Percentiles rank a stretch among this genome's conserved stretches.
These are phyloP conservation scores for Mellivora capensis DNA, from an alignment of 2,113 vertebrate genomes.

Conservation along the genomic window DNA sequence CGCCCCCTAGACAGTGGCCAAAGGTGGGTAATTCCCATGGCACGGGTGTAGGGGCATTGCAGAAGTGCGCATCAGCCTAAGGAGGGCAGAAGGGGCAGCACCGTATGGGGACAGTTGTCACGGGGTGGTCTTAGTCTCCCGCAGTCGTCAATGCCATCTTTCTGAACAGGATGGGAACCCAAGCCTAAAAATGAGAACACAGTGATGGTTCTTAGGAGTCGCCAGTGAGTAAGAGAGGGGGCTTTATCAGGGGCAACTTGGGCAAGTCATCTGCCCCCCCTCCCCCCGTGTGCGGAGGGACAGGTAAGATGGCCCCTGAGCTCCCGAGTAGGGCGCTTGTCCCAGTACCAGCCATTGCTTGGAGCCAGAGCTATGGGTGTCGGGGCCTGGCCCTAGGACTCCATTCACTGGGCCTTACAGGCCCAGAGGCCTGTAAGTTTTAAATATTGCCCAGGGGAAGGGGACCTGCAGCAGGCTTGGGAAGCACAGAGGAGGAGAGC, in stretches of 20 bases:
- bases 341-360: background rate
- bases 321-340: background rate
- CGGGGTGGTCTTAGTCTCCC: background rate
- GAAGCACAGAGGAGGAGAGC: background rate
- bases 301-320: background rate
- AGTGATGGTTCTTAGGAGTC: background rate
- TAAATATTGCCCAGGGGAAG: background rate
- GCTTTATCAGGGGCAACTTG: background rate
- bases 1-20: background rate
- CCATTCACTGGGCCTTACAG: background rate
- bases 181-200: background rate
- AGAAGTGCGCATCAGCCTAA: rapidly evolving
- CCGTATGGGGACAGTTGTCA: background rate
- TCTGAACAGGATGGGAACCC: background rate
- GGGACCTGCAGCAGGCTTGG: background rate
- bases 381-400: background rate
- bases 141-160: background rate
- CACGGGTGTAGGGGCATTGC: background rate
- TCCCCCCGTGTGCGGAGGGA: rapidly evolving
- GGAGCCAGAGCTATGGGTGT: background rate
- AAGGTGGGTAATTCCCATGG: too few relatives aligned
- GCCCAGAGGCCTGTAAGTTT: background rate
- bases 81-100: too few relatives aligned
- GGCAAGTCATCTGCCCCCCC: background rate
- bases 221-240: background rate